Percentiles rank a stretch among this genome's conserved stretches.
Conservation (phyloP, 2,113 vertebrate genomes). For the Sterna hirundo region DNA sequence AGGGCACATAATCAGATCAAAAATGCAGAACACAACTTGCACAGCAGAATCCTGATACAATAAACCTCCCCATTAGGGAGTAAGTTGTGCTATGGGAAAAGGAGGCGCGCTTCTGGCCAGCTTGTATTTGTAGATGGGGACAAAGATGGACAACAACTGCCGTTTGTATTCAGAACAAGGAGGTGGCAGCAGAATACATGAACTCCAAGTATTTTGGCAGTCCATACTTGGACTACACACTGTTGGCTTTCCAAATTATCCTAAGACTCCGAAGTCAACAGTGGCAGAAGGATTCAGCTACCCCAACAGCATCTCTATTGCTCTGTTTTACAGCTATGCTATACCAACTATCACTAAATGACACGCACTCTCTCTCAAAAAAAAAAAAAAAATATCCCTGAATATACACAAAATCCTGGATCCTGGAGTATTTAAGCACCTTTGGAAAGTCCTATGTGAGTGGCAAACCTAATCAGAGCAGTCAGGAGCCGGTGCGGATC, state of each 20-base stretch:
- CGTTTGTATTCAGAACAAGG: neutral
- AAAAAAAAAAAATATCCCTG: neutral
- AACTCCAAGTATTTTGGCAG: neutral
- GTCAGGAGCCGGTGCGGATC: neutral
- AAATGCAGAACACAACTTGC: neutral
- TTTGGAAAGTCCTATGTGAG: neutral
- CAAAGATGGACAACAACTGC: neutral
- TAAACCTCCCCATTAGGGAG: neutral
- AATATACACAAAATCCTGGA: neutral
- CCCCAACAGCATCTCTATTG: neutral
- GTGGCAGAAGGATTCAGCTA: neutral
- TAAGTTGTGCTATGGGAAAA: neutral
- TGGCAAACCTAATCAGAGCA: neutral
- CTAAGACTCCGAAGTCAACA: neutral
- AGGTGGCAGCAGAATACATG: neutral
- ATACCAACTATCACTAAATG: neutral
- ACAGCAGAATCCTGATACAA: neutral
- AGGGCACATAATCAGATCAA: neutral
- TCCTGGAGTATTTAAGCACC: neutral
- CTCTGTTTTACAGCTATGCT: neutral
- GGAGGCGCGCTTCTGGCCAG: neutral
- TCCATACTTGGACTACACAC: neutral
- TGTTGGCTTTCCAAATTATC: neutral
- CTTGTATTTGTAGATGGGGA: neutral
- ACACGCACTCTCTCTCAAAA: fast-evolving